Conservation (phyloP, 2,113 vertebrate species). For the Corythornis vintsioides region DNA sequence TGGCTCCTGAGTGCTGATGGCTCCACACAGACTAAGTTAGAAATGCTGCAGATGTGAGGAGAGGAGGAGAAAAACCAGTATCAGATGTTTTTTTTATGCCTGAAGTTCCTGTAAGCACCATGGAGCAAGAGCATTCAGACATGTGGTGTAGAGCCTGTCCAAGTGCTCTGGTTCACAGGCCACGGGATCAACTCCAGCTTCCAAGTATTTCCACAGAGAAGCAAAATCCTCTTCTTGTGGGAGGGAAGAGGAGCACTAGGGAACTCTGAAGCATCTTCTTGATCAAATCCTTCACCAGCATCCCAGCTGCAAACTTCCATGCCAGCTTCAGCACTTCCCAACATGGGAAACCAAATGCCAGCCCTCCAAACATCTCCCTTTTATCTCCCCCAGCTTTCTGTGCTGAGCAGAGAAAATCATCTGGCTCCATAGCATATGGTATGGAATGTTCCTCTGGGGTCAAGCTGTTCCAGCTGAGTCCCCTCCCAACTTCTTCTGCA, state of each 20-base stretch:
- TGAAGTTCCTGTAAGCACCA: background rate
- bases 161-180: background rate
- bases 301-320: background rate
- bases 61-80: background rate
- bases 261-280: background rate
- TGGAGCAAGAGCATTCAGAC: background rate
- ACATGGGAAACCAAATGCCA: background rate
- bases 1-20: background rate
- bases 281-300: background rate
- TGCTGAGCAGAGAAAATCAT: background rate
- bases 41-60: constrained; percentile 14
- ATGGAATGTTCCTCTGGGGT: background rate
- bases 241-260: background rate
- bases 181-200: background rate
- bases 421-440: too few relatives aligned
- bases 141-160: background rate
- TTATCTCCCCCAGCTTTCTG: background rate
- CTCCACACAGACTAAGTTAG: background rate
- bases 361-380: background rate
- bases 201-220: background rate
- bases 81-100: background rate
- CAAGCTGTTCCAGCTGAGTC: background rate
- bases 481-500: background rate
- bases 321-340: background rate
- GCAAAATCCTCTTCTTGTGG: background rate